phyloP scores from a whole-genome alignment of 92 coral and sea anemone species.

The Epizoanthus fatuus region DNA sequence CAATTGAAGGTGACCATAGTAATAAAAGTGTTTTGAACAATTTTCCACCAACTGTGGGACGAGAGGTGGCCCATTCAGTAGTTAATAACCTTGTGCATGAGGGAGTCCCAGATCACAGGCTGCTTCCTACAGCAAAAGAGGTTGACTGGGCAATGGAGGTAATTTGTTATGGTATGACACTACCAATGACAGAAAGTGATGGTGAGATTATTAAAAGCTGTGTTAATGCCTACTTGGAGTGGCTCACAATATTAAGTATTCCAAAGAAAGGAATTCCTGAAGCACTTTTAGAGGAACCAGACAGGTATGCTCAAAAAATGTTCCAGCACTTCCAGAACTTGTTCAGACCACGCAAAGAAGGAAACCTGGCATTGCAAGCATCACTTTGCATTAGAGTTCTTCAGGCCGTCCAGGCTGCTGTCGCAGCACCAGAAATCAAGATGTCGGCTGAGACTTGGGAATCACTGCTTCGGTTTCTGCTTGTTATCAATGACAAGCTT shows the following conservation, averaged over 20 bases:
- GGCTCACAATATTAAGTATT: constrained; percentile 80
- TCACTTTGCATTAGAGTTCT: constrained; percentile 90
- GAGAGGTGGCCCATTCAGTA: constrained; percentile 90
- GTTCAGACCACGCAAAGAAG: constrained; percentile 81
- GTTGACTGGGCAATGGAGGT: constrained; percentile 99
- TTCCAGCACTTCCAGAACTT: constrained; percentile 95
- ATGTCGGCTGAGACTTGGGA: constrained; percentile 92
- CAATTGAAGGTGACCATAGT: constrained; percentile 77
- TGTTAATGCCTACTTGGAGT: constrained; percentile 89
- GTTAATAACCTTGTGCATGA: constrained; percentile 84
- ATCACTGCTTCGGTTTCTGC: constrained; percentile 84
- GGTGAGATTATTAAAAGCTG: constrained; percentile 97
- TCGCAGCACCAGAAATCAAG: constrained; percentile 64
- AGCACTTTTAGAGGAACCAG: constrained; percentile 82
- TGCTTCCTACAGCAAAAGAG: constrained; percentile 73
- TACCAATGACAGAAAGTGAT: constrained; percentile 91
- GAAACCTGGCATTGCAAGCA: constrained; percentile 96
- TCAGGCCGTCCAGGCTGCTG: constrained; percentile 81
- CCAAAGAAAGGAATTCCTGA: constrained; percentile 89
- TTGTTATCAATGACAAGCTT: constrained; percentile 85
- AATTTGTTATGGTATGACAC: constrained; percentile 89
- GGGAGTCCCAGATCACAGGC: constrained; percentile 62
- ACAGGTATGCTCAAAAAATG: constrained; percentile 82
- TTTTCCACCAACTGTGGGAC: constrained; percentile 87
- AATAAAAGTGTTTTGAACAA: constrained; percentile 86